Conservation (phyloP, 92 coral and sea anemone species). For the Bergia sp. region DNA sequence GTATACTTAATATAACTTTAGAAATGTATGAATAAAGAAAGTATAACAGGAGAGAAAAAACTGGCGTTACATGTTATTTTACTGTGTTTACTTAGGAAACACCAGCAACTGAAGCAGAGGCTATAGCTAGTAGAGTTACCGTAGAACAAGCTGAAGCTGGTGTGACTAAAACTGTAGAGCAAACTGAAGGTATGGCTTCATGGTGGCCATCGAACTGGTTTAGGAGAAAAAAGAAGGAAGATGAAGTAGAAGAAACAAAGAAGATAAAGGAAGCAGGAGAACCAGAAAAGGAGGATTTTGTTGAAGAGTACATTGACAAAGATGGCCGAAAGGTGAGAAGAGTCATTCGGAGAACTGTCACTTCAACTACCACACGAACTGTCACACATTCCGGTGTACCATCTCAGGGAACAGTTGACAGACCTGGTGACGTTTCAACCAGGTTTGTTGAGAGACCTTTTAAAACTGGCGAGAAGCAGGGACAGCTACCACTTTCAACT, state of each 20-base stretch:
- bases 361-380: slow-evolving; percentile 51
- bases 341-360: slow-evolving; percentile 57
- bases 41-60: background rate
- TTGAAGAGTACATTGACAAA: slow-evolving; percentile 72
- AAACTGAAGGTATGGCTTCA: slow-evolving; percentile 27
- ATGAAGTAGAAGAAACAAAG: slow-evolving; percentile 2
- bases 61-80: slow-evolving; percentile 3
- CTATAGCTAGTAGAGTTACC: slow-evolving; percentile 29
- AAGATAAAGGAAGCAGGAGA: slow-evolving; percentile 36
- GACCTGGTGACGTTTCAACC: slow-evolving; percentile 1
- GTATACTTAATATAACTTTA: background rate
- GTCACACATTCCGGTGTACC: background rate
- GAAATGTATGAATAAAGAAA: background rate
- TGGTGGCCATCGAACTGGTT: slow-evolving; percentile 56
- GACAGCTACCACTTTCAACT: background rate
- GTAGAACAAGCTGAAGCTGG: slow-evolving; percentile 6
- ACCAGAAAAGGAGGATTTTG: slow-evolving; percentile 60
- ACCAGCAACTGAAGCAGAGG: slow-evolving; percentile 23
- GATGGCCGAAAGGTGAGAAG: slow-evolving; percentile 68
- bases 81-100: slow-evolving; percentile 27
- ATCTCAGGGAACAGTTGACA: background rate
- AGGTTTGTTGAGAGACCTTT: slow-evolving; percentile 15
- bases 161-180: background rate
- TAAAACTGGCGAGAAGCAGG: background rate
- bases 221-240: slow-evolving; percentile 37